phyloP scores from a whole-genome alignment of 1,140 invertebrate genomes.

The Trypoxylus dichotomus region DNA sequence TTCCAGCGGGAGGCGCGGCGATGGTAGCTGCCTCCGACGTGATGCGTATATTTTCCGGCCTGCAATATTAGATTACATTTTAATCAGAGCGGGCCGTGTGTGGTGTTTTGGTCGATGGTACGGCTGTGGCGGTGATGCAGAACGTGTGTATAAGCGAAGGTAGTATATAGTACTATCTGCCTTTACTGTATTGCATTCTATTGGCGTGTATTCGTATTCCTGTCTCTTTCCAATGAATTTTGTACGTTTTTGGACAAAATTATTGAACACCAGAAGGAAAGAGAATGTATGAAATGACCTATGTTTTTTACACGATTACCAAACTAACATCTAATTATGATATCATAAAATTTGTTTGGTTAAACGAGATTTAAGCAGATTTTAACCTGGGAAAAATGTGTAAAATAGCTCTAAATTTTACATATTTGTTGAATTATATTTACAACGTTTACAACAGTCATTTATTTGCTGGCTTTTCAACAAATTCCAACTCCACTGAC shows the following conservation, averaged over 20 bases:
- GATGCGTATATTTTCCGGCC: conserved; percentile 48
- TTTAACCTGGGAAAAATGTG: too few species aligned
- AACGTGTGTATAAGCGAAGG: not conserved
- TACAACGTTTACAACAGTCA: too few species aligned
- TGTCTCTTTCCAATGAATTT: not conserved
- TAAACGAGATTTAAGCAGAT: too few species aligned
- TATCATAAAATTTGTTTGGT: too few species aligned
- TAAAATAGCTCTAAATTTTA: too few species aligned
- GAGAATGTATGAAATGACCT: too few species aligned
- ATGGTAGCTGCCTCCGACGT: not conserved
- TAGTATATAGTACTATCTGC: not conserved
- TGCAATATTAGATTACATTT: conserved; percentile 55
- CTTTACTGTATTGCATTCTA: not conserved
- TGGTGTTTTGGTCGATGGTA: conserved; percentile 3
- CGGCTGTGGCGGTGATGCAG: not conserved
- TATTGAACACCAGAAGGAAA: not conserved
- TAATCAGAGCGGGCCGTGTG: conserved; percentile 45
- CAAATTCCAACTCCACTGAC: too few species aligned
- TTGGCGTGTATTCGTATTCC: not conserved
- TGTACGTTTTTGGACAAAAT: not conserved
- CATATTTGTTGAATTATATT: too few species aligned
- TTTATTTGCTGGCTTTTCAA: too few species aligned
- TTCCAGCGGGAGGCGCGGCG: not conserved
- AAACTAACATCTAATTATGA: too few species aligned
- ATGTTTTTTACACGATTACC: too few species aligned